A percentile compares a stretch with the other conserved stretches of the same genome.
Conservation (phyloP, 1,140 invertebrate species). For the Bathynomus jamesi region DNA sequence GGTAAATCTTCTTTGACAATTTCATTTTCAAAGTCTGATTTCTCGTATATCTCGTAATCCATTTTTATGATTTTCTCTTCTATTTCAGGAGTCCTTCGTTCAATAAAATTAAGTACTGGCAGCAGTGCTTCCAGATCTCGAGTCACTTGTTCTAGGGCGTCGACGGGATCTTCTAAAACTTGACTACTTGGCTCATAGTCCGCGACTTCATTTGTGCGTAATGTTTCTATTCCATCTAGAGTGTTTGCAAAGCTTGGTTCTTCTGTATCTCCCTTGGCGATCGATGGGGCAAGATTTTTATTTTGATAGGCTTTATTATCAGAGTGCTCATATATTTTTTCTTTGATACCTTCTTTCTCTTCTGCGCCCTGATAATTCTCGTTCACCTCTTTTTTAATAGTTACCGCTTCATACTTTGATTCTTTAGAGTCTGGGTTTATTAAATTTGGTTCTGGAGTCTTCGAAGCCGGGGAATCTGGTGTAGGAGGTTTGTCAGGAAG, state of each 20-base stretch:
- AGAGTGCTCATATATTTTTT: neutral
- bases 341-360: neutral
- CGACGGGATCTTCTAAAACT: constrained; percentile 18
- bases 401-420: neutral
- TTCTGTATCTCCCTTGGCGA: constrained; percentile 19
- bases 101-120: constrained; percentile 17
- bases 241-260: constrained; percentile 33
- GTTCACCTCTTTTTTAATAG: neutral
- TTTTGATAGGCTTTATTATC: neutral
- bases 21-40: neutral
- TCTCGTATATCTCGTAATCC: neutral
- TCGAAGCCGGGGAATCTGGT: neutral
- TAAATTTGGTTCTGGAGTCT: neutral
- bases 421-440: constrained; percentile 17
- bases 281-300: constrained; percentile 24
- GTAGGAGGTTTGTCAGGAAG: constrained; percentile 8
- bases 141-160: constrained; percentile 4
- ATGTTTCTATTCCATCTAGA: constrained; percentile 30
- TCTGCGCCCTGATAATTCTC: neutral
- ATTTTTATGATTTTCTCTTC: constrained; percentile 6
- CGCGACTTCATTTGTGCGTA: constrained; percentile 34
- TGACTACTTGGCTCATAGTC: constrained; percentile 30
- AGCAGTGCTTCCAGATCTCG: neutral
- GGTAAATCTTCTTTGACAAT: constrained; percentile 7
- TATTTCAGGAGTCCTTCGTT: constrained; percentile 12